Evolutionary conservation across 2,888 invertebrate genomes (phyloP), one percentile per base, ranked within the genome.

Genomic region (Drosophila sordidula): DNA sequence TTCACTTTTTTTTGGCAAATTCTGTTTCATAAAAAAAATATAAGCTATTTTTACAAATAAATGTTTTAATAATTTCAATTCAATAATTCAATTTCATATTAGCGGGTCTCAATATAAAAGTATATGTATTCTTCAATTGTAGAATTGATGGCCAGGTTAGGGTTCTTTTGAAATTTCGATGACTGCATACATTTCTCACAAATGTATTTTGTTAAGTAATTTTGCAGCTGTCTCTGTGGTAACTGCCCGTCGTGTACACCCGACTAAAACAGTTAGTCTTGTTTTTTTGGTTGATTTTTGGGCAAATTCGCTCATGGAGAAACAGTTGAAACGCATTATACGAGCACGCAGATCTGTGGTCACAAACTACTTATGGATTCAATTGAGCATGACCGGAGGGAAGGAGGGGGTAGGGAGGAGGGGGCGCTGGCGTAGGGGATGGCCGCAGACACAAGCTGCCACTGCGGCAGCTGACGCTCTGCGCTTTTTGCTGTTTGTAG

Each of bases 341-440:
- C 78, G 58, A 75, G 78, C 76, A 87, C 87, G 87, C 84, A 87
- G 87, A 79, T 68, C 84, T 84, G 87, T 76, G 84, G 87, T 83
- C 87, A 86, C 83, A 87, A 87, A 85, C 87, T 81, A 85, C 84
- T 85, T 84, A 85, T 81, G 84, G 84, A 87, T 85, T 85, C 84
- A 85, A 85, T 85, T 85, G 87, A 82, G 85, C 87, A 80, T 82
- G 78, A 80, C 82, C 74, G 34, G 34, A 34, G 11, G 22, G 54
- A 34, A 34, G 9, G 50, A 29, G 11, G 26, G 6, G 12, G 39
- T 18, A 14, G 22, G 54, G 42, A 34, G 9, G 50, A 29, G n/a
- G 26, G 6, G n/a, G 39, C 22, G 32, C 4, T 12, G 39, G 47
- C n/a, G 8, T 39, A 12, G 25, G 39, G 32, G 46, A 55, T 42